Conservation (phyloP, 2,888 invertebrate genomes). For the Scaptomyza cyrtandrae region DNA sequence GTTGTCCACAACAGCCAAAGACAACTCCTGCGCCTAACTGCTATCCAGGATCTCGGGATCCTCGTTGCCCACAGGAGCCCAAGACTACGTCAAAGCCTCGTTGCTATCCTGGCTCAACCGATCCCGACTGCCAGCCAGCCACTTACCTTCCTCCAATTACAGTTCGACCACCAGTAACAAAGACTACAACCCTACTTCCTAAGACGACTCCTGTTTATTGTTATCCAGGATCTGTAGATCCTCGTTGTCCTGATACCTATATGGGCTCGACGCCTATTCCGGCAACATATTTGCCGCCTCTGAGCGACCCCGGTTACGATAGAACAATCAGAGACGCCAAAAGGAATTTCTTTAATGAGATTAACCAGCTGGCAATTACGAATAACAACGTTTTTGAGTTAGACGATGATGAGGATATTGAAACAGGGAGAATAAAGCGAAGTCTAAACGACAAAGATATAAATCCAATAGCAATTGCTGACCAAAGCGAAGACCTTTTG, state of each 20-base stretch:
- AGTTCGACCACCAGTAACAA: conserved; percentile 15
- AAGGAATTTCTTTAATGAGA: conserved; percentile 74
- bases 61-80: conserved; percentile 47
- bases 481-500: conserved; percentile 59
- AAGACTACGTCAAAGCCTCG: not conserved
- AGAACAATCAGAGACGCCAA: conserved; percentile 73
- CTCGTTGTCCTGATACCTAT: conserved; percentile 77
- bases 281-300: conserved; percentile 80
- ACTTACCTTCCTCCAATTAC: not conserved
- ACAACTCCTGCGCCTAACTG: conserved; percentile 35
- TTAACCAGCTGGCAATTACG: conserved; percentile 75
- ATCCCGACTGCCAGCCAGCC: not conserved
- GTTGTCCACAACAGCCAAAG: conserved; percentile 45
- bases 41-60: conserved; percentile 80
- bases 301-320: conserved; percentile 71
- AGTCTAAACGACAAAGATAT: conserved; percentile 42
- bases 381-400: conserved; percentile 72
- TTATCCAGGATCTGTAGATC: conserved; percentile 83
- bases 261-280: conserved; percentile 77
- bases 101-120: not conserved
- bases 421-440: conserved; percentile 50
- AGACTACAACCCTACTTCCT: conserved; percentile 76
- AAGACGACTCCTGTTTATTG: conserved; percentile 74
- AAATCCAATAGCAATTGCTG: conserved; percentile 19
- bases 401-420: conserved; percentile 61